phyloP scores from a whole-genome alignment of 1,140 invertebrate genomes.

The Drosophila burlai region DNA sequence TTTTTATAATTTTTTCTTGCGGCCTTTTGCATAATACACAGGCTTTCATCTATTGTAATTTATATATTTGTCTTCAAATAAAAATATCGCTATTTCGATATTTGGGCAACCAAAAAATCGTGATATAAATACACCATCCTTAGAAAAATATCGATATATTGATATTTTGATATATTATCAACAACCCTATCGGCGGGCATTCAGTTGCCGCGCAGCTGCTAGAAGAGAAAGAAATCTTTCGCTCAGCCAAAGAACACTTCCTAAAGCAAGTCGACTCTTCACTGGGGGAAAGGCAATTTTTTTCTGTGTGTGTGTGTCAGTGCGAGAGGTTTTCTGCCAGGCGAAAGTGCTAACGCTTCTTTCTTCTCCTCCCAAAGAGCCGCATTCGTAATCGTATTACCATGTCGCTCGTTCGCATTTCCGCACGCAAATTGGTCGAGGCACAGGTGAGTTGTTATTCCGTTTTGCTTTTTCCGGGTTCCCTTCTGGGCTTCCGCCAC shows the following conservation, averaged over 20 bases:
- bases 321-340: conserved; percentile 48
- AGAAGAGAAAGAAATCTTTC: conserved; percentile 47
- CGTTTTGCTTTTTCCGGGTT: not conserved
- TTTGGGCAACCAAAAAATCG: too few relatives aligned
- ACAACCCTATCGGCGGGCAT: conserved; percentile 28
- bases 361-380: conserved; percentile 45
- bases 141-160: too few relatives aligned
- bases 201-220: conserved; percentile 78
- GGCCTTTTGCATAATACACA: too few relatives aligned
- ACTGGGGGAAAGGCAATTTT: conserved; percentile 71
- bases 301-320: conserved; percentile 78
- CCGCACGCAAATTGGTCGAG: conserved; percentile 76
- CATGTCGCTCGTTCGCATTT: conserved; percentile 78
- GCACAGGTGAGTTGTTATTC: conserved; percentile 74
- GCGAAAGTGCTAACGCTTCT: conserved; percentile 51
- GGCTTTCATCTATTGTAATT: too few relatives aligned
- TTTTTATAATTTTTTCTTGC: too few relatives aligned
- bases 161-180: too few relatives aligned
- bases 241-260: conserved; percentile 73
- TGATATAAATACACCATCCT: too few relatives aligned
- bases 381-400: conserved; percentile 58
- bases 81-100: too few relatives aligned
- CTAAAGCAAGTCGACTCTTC: conserved; percentile 56
- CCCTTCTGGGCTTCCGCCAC: not conserved
- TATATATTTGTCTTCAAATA: too few relatives aligned